A percentile compares a stretch with the other conserved stretches of the same genome.
phyloP scores from a whole-genome alignment of 2,888 invertebrate genomes.

The Chymomyza amoena region DNA sequence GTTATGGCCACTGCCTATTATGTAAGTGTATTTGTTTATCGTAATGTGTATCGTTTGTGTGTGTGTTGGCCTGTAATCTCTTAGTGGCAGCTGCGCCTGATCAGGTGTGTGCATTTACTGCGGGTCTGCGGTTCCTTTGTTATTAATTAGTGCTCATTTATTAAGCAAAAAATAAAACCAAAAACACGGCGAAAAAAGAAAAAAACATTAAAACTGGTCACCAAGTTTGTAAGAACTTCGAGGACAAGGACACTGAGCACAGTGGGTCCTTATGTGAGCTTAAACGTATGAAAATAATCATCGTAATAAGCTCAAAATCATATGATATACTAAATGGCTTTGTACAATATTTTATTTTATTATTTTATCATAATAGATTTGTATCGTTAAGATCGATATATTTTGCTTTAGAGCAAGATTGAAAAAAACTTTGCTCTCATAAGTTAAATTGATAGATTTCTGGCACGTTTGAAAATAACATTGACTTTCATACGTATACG shows the following conservation, averaged over 20 bases:
- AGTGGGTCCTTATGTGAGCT: no score
- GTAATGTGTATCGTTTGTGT: neutral
- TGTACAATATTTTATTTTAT: no score
- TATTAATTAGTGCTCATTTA: conserved; percentile 7
- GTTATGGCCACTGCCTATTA: neutral
- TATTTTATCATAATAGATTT: no score
- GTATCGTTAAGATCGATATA: no score
- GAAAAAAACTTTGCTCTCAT: no score
- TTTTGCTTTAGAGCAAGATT: no score
- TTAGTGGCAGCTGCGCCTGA: neutral
- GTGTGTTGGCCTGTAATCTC: neutral
- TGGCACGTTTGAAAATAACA: no score
- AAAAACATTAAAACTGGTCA: neutral
- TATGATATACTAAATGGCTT: no score
- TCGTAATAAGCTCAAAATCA: no score
- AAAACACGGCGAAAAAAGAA: neutral
- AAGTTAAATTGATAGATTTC: no score
- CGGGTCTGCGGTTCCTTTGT: neutral
- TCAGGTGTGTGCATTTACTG: neutral
- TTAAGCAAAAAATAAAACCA: neutral
- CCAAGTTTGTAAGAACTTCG: neutral
- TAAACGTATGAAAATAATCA: no score
- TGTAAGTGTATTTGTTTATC: neutral
- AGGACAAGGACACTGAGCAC: neutral
- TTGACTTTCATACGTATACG: no score